Evolutionary conservation across 1,140 invertebrate species (phyloP).

Genomic region (Cryptotermes secundus): DNA sequence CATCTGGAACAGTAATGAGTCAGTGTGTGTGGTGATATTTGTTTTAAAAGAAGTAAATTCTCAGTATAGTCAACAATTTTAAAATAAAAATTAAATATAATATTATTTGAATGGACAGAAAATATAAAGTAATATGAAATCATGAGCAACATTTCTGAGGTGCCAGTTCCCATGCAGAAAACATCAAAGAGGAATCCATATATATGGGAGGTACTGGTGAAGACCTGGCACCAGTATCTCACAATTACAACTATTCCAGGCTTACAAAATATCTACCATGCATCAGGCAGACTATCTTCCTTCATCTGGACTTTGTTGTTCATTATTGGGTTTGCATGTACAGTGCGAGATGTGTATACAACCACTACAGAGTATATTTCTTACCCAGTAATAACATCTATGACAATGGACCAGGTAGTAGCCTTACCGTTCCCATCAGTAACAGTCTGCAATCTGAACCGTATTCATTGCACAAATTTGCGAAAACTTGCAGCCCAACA

Average conservation of each 20-base stretch:
- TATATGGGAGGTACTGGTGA: not conserved
- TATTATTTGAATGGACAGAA: too few species aligned
- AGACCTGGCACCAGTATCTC: not conserved
- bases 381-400: constrained; percentile 35
- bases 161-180: not conserved
- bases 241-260: constrained; percentile 20
- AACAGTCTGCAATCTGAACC: constrained; percentile 33
- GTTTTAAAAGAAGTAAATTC: too few species aligned
- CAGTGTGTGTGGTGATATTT: too few species aligned
- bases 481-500: constrained; percentile 23
- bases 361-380: constrained; percentile 30
- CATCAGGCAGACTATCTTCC: not conserved
- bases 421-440: constrained; percentile 2
- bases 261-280: constrained; percentile 32
- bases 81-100: too few species aligned
- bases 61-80: too few species aligned
- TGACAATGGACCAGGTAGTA: constrained; percentile 31
- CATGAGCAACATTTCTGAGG: not conserved
- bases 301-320: constrained; percentile 26
- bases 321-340: constrained; percentile 30
- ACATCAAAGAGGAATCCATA: not conserved
- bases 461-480: constrained; percentile 34
- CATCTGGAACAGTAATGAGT: too few species aligned
- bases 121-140: not conserved
- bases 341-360: constrained; percentile 29